These are phyloP conservation scores for Ascaphus truei DNA, from an alignment of 2,113 vertebrate genomes.

Conservation along the genomic window DNA sequence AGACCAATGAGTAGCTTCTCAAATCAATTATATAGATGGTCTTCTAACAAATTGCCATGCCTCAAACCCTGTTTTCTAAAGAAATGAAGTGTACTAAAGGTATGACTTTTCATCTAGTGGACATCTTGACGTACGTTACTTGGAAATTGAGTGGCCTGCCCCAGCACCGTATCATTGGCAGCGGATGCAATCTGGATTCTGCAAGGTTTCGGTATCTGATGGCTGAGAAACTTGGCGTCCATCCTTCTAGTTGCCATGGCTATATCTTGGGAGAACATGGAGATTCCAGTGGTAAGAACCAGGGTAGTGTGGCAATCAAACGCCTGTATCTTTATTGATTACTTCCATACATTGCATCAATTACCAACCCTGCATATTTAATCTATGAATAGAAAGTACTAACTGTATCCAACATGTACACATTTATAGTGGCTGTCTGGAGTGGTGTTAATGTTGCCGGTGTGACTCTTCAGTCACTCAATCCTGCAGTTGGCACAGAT, in stretches of 20 bases:
- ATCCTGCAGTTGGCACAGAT: constrained; percentile 83
- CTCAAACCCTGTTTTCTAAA: too few species aligned
- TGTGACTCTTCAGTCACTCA: constrained; percentile 84
- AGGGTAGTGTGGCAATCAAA: not conserved
- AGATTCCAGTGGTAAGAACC: constrained; percentile 86
- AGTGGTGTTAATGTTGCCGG: constrained; percentile 91
- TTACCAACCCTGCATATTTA: too few species aligned
- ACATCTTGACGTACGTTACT: constrained; percentile 91
- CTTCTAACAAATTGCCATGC: too few species aligned
- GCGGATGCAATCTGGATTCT: constrained; percentile 93
- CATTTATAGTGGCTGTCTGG: constrained; percentile 98
- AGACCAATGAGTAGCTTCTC: too few species aligned
- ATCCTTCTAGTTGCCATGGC: constrained; percentile 89
- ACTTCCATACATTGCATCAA: too few species aligned
- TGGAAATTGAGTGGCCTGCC: constrained; percentile 98
- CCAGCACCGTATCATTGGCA: constrained; percentile 91
- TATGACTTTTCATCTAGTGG: constrained; percentile 65
- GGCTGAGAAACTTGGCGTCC: constrained; percentile 84
- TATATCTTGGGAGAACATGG: constrained; percentile 95
- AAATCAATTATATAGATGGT: too few species aligned
- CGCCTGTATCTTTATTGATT: too few species aligned
- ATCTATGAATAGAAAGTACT: too few species aligned
- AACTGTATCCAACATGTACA: too few species aligned
- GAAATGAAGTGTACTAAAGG: too few species aligned
- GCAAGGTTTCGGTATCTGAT: constrained; percentile 92